Percentiles rank a stretch among this genome's conserved stretches.
Evolutionary conservation across 2,888 invertebrate genomes (phyloP).

Genomic region (Tanypteryx hageni): DNA sequence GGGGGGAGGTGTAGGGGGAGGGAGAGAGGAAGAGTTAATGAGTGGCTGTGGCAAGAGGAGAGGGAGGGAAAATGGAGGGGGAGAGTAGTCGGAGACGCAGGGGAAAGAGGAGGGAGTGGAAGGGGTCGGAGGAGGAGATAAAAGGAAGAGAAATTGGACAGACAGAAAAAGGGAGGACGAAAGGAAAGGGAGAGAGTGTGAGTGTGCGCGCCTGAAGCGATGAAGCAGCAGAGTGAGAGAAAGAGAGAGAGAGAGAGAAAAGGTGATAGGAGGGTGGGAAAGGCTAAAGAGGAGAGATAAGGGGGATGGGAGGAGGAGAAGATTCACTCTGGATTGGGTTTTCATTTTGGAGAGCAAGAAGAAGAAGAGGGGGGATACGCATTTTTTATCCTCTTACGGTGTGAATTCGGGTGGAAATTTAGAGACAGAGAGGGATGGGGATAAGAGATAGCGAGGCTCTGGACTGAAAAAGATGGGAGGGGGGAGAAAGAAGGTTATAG

Average conservation of each 20-base stretch:
- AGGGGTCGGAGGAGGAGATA: neutral
- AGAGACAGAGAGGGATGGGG: neutral
- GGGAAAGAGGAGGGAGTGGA: neutral
- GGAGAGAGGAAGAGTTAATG: constrained; percentile 24
- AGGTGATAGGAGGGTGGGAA: constrained; percentile 4
- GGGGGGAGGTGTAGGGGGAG: neutral
- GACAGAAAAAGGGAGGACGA: neutral
- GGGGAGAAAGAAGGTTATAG: neutral
- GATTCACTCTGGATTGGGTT: constrained; percentile 15
- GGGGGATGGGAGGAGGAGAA: neutral
- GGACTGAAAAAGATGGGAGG: neutral
- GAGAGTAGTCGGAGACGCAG: neutral
- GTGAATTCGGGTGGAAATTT: neutral
- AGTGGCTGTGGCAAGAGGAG: neutral
- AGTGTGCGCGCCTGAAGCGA: neutral
- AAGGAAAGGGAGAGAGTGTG: neutral
- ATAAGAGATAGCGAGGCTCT: neutral
- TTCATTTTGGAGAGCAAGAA: neutral
- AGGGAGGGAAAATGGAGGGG: neutral
- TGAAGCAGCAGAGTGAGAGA: neutral
- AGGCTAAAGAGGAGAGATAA: neutral
- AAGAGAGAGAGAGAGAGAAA: constrained; percentile 15
- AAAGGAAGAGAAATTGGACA: neutral
- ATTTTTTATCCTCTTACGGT: neutral
- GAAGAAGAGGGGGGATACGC: neutral